Evolutionary conservation across 2,888 invertebrate species (phyloP).

Genomic region (Rhaphigaster nebulosa): DNA sequence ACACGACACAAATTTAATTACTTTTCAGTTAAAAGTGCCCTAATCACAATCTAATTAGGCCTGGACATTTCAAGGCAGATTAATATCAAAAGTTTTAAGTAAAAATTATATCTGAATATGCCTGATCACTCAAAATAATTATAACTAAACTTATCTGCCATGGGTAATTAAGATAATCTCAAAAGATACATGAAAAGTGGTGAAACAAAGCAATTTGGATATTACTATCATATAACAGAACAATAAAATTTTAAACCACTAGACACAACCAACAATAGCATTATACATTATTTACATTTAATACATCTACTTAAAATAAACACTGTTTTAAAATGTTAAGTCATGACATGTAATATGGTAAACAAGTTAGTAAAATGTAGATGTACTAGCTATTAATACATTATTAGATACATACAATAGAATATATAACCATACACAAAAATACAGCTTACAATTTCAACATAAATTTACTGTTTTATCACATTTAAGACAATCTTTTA

Average conservation of each 20-base stretch:
- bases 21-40: background rate
- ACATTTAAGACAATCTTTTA: too few relatives aligned
- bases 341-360: background rate
- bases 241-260: background rate
- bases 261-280: background rate
- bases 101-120: background rate
- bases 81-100: background rate
- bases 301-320: background rate
- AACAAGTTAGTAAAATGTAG: background rate
- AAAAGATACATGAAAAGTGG: background rate
- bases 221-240: background rate
- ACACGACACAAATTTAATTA: background rate
- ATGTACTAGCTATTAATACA: background rate
- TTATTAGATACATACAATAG: background rate
- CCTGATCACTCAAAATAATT: background rate
- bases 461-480: too few relatives aligned
- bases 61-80: background rate
- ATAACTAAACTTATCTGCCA: background rate
- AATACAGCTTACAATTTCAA: background rate
- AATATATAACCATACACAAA: background rate
- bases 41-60: too few relatives aligned
- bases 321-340: background rate
- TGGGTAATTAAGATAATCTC: background rate
- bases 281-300: background rate
- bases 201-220: conserved; percentile 23